Conservation (phyloP, 2,888 invertebrate species). For the Rutpela maculata region DNA sequence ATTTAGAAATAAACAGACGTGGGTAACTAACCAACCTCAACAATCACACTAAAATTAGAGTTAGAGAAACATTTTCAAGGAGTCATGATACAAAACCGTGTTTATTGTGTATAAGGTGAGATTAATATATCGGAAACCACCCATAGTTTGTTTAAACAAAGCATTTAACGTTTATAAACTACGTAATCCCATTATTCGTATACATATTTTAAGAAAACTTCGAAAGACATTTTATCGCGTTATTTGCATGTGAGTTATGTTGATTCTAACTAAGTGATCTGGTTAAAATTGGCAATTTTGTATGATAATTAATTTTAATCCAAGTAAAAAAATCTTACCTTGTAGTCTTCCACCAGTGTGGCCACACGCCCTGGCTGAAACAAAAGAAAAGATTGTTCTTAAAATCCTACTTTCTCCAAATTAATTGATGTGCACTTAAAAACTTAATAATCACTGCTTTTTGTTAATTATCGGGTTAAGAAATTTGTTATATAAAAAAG, state of each 20-base stretch:
- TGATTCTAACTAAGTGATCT: too few species aligned
- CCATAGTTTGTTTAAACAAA: too few species aligned
- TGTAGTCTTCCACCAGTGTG: conserved; percentile 86
- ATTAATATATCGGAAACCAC: not conserved
- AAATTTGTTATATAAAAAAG: not conserved
- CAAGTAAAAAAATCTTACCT: conserved; percentile 78
- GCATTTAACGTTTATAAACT: too few species aligned
- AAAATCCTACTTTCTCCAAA: not conserved
- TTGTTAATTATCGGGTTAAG: not conserved
- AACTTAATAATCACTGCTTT: not conserved
- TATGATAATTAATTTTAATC: not conserved
- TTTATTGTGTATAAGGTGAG: conserved; percentile 4
- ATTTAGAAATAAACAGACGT: conserved; percentile 19
- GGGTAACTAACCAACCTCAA: conserved; percentile 23
- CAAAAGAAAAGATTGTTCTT: conserved; percentile 63
- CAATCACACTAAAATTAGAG: conserved; percentile 30
- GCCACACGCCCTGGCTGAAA: conserved; percentile 95
- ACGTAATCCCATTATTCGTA: too few species aligned
- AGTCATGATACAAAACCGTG: conserved; percentile 1
- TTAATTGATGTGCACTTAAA: not conserved
- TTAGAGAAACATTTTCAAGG: conserved; percentile 17
- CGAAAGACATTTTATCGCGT: too few species aligned
- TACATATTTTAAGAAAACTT: too few species aligned
- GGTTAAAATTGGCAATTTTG: too few species aligned
- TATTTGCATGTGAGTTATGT: too few species aligned